Base-by-base conservation (phyloP, 2,888 invertebrate genomes). In the Drosophila robusta region DNA sequence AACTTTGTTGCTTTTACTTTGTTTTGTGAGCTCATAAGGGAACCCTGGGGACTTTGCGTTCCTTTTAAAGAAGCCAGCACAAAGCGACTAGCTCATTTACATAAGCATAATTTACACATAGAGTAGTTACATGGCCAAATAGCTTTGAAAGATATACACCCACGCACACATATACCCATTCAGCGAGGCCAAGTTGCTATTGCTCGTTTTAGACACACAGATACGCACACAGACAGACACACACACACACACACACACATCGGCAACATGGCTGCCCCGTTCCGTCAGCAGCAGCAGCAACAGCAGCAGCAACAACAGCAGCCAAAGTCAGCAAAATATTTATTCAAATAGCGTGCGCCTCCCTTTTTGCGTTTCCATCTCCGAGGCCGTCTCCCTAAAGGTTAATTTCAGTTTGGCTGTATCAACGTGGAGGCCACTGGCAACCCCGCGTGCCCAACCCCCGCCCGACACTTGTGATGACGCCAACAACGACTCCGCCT, bases 51-150 rank as follows among this genome's bases (percentile, higher is more conserved):
- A 68, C 41, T 61, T 24, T 41, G 52, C 11, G 38, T 68, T 41
- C 58, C 44, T 66, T 58, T 65, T 50, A 83, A 70, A 79, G 46
- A 64, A 56, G 44, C 26, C 38, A 61, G 47, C 57, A 69, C 57
- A 75, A 76, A 70, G 68, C 73, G 57, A 70, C 75, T 66, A 70
- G 71, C 84, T 79, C 85, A 89, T 90, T 89, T 89, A 87, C 87
- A 89, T 86, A 84, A 89, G 81, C 90, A 90, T 88, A 87, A 90
- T 88, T 90, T 88, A 75, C 84, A 89, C 80, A 89, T 87, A 90
- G 80, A 87, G 87, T 85, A 84, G 86, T 81, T 80, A 79, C 75
- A 75, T 75, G 72, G 71, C 75, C 57, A 74, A 75, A 70, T 70
- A 75, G 68, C 63, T 60, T 49, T 49, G 50, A 55, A 24, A 76